Evolutionary conservation across 2,797 vertebrate species (phyloP).

Genomic region (Poecilia picta): DNA sequence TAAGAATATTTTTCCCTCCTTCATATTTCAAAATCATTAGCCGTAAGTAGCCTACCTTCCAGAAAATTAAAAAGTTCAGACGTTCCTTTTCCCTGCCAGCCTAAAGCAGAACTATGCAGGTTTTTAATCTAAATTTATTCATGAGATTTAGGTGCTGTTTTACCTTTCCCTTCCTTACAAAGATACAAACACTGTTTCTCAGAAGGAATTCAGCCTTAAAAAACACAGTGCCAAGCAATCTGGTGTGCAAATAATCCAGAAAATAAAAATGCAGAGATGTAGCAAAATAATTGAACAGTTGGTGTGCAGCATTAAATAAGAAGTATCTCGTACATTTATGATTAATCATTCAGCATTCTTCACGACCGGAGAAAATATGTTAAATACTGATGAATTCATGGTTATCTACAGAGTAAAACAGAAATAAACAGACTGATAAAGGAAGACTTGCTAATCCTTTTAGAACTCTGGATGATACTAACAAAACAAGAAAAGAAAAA

Average conservation of each 20-base stretch:
- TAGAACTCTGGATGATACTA: background rate
- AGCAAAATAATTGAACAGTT: background rate
- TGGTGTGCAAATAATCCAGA: background rate
- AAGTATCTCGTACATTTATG: background rate
- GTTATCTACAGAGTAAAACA: background rate
- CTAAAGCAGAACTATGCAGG: background rate
- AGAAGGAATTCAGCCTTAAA: background rate
- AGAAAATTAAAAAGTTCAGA: background rate
- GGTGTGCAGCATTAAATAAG: background rate
- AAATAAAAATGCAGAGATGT: background rate
- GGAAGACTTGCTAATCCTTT: background rate
- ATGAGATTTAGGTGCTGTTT: background rate
- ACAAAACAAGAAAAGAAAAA: background rate
- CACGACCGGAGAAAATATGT: background rate
- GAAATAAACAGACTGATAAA: constrained; percentile 2
- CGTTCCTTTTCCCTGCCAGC: background rate
- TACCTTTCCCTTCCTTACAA: background rate
- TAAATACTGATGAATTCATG: background rate
- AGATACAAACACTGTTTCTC: background rate
- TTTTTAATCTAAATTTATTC: constrained; percentile 6
- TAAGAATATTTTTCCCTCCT: background rate
- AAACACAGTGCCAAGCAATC: background rate
- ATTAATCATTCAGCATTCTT: background rate
- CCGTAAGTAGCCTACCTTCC: background rate
- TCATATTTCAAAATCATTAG: background rate